Base-by-base conservation (phyloP, 2,888 invertebrate genomes). In the Hoplodrina blanda region DNA sequence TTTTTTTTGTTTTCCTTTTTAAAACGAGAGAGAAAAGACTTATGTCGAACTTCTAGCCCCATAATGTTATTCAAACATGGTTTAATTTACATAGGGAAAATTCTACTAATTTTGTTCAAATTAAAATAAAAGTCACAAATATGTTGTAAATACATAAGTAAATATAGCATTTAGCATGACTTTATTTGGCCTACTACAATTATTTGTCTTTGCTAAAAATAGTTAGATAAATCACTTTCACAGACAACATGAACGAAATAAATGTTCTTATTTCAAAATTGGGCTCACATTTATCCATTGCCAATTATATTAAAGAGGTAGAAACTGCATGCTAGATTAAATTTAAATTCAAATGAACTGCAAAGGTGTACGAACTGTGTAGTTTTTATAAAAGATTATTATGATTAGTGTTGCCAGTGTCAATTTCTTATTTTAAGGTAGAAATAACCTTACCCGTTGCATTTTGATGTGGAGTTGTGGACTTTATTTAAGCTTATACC, bases 131-230 rank as follows among this genome's bases (percentile, higher is more conserved):
- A 77, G 55, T 52, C 50, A 50, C 54, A 15, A 15, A 55, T 60
- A 19, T 61, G 10, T 54, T 76, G 44, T 73, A 56, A 41, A 63
- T 55, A 71, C 33, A 33, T 70, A 60, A 56, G 71, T 61, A 71
- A 77, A 63, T 62, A 62, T 62, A 70, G 52, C 70, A 69, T 70
- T 62, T 53, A 62, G 25, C 76, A 62, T 69, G 76, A 76, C 56
- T 74, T 70, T 76, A 77, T 69, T 52, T 20, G 20, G 50, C 41
- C 33, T 63, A 71, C 60, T 56, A 77, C 33, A 77, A 46, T 49
- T 62, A 69, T 60, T 69, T n/a, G 20, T 56, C 50, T 25, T 69
- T 62, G 50, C n/a, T 61, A 57, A 49, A 64, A 57, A 49, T 66
- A 41, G 50, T 57, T 65, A 37, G 15, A 5, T 10, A 46, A 73